phyloP scores from a whole-genome alignment of 2,888 invertebrate species.

The Alsophila aescularia region DNA sequence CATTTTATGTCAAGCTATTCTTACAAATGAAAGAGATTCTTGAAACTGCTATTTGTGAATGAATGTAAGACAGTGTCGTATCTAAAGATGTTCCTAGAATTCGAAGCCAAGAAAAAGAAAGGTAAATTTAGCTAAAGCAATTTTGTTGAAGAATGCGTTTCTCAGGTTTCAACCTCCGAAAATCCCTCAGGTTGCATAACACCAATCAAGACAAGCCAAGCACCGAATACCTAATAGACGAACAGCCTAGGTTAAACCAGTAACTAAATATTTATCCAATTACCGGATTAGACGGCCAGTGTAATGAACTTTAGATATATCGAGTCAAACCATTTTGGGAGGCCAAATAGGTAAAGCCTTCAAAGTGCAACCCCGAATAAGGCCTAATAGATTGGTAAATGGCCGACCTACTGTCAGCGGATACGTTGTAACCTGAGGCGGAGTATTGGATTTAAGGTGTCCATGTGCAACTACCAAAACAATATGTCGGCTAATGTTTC shows the following conservation, averaged over 20 bases:
- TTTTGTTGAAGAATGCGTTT: no score
- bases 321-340: slow-evolving; percentile 72
- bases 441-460: slow-evolving; percentile 66
- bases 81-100: no score
- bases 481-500: slow-evolving; percentile 42
- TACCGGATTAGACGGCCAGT: slow-evolving; percentile 71
- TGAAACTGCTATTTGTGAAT: no score
- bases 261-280: slow-evolving; percentile 68
- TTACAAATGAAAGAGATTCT: no score
- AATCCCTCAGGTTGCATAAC: not conserved
- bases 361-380: slow-evolving; percentile 79
- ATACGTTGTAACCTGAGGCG: slow-evolving; percentile 73
- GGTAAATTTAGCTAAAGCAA: no score
- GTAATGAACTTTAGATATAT: slow-evolving; percentile 76
- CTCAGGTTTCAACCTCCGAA: not conserved
- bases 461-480: slow-evolving; percentile 60
- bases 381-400: slow-evolving; percentile 73
- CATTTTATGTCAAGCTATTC: no score
- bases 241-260: slow-evolving; percentile 46
- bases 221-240: slow-evolving; percentile 22
- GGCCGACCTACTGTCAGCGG: slow-evolving; percentile 69
- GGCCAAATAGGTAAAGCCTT: slow-evolving; percentile 77
- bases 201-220: slow-evolving; percentile 10
- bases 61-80: no score
- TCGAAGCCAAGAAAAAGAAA: no score